These are phyloP conservation scores for Psix sp. DNA, from an alignment of 1,140 invertebrate genomes.

Conservation along the genomic window DNA sequence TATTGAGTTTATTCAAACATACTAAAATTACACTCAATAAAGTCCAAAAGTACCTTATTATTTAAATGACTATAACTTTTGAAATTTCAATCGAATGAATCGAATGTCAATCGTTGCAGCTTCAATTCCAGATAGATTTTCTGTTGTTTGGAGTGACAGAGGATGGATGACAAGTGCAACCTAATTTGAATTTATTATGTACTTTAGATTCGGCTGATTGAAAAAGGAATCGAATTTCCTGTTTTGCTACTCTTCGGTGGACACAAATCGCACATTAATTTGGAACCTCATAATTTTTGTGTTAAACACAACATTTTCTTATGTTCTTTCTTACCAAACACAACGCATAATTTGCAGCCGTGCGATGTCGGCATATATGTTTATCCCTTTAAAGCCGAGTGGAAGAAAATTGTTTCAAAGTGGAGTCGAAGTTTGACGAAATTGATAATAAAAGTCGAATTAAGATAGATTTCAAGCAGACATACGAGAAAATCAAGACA, in stretches of 20 bases:
- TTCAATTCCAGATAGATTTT: conserved; percentile 47
- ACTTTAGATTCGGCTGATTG: conserved; percentile 56
- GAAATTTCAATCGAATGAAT: no score
- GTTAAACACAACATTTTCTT: conserved; percentile 60
- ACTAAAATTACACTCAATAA: no score
- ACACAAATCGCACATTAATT: conserved; percentile 62
- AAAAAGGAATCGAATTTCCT: conserved; percentile 54
- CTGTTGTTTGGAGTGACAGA: conserved; percentile 54
- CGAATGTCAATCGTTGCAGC: no score
- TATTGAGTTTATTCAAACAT: no score
- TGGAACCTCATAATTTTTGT: conserved; percentile 59
- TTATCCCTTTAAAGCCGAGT: conserved; percentile 68
- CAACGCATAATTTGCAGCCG: no score
- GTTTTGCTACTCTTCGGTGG: conserved; percentile 65
- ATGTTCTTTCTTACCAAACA: conserved; percentile 59
- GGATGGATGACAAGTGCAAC: conserved; percentile 66
- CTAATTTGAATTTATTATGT: conserved; percentile 66
- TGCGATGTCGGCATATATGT: no score
- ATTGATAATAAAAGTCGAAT: conserved; percentile 62
- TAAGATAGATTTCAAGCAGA: conserved; percentile 64
- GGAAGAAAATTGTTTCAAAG: conserved; percentile 59
- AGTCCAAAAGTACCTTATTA: no score
- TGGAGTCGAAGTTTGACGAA: conserved; percentile 29
- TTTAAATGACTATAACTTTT: no score
- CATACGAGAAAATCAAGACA: conserved; percentile 42